Conservation (phyloP, 2,888 invertebrate genomes). For the Epinotia bilunana region DNA sequence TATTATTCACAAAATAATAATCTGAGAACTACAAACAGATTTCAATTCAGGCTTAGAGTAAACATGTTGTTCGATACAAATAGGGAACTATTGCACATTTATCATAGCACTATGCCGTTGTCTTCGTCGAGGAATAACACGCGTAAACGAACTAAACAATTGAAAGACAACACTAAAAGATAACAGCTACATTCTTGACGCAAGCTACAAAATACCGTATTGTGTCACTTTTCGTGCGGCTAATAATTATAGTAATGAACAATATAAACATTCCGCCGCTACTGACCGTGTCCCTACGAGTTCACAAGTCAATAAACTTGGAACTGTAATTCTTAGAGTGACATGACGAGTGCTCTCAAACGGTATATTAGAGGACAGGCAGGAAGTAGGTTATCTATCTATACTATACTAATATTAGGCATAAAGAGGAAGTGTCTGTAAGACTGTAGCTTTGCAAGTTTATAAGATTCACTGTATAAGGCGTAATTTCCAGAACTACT, state of each 20-base stretch:
- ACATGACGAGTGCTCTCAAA: not conserved
- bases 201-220: constrained; percentile 23
- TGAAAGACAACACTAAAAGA: constrained; percentile 15
- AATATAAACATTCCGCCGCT: constrained; percentile 22
- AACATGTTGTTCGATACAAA: too few relatives aligned
- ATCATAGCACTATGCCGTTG: not conserved
- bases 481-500: too few relatives aligned
- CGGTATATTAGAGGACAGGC: not conserved
- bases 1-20: too few relatives aligned
- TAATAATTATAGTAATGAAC: constrained; percentile 33
- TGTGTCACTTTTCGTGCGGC: constrained; percentile 16
- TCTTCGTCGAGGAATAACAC: not conserved
- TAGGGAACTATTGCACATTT: not conserved
- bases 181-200: constrained; percentile 20
- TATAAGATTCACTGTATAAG: too few relatives aligned
- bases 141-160: not conserved
- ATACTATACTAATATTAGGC: too few relatives aligned
- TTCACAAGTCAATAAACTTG: constrained; percentile 29
- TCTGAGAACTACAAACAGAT: too few relatives aligned
- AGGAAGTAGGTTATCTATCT: not conserved
- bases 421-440: too few relatives aligned
- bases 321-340: constrained; percentile 5
- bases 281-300: not conserved
- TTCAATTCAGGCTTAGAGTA: too few relatives aligned
- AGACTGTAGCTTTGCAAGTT: too few relatives aligned